A percentile compares a stretch with the other conserved stretches of the same genome.
phyloP scores from a whole-genome alignment of 2,797 vertebrate genomes.

The Falco biarmicus region DNA sequence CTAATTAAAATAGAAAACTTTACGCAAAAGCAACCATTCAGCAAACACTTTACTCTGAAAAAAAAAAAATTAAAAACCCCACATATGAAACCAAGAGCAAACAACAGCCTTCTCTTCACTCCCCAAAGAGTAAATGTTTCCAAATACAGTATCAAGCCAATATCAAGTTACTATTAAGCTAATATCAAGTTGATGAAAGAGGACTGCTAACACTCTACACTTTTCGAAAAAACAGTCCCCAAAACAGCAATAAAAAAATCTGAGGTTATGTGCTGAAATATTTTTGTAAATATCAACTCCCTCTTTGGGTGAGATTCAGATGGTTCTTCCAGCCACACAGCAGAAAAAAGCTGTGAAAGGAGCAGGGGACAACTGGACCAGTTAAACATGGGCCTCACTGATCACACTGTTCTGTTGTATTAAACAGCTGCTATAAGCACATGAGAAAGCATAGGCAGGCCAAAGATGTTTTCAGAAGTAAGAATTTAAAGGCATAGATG shows the following conservation, averaged over 20 bases:
- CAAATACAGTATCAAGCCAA: background rate
- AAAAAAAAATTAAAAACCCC: background rate
- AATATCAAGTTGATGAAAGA: background rate
- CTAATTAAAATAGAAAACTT: background rate
- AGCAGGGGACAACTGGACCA: background rate
- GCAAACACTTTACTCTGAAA: background rate
- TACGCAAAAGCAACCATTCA: background rate
- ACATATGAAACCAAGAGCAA: background rate
- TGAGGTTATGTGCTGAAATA: background rate
- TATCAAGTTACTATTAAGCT: background rate
- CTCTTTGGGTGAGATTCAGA: background rate
- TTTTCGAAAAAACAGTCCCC: background rate
- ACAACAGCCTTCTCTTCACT: background rate
- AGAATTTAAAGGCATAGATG: background rate
- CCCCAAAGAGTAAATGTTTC: background rate
- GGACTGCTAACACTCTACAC: background rate
- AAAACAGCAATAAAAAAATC: background rate
- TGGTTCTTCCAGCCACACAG: background rate
- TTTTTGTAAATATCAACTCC: background rate
- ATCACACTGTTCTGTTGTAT: background rate
- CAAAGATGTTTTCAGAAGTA: conserved; percentile 9
- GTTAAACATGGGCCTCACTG: background rate
- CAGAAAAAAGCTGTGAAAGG: background rate
- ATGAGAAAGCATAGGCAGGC: background rate
- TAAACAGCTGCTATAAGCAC: background rate